Evolutionary conservation across 2,113 vertebrate species (phyloP).

Genomic region (Piprites chloris): DNA sequence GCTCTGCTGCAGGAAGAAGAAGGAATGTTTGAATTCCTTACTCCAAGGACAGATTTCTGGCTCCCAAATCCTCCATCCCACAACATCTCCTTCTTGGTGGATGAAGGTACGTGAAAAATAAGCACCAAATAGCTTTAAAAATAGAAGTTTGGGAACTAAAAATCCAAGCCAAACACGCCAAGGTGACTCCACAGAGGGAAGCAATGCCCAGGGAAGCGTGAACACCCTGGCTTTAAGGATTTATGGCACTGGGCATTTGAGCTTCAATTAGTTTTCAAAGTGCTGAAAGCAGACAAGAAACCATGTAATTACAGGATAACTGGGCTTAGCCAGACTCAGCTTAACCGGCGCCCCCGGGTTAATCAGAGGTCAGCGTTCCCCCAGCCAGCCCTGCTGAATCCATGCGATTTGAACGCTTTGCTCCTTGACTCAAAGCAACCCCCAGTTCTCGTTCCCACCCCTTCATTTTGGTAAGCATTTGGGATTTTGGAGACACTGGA

Average conservation of each 20-base stretch:
- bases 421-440: neutral
- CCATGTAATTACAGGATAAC: neutral
- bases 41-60: neutral
- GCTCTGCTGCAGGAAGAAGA: neutral
- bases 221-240: neutral
- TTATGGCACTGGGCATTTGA: neutral
- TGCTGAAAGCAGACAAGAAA: conserved; percentile 29
- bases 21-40: neutral
- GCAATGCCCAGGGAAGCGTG: neutral
- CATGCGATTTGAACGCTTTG: neutral
- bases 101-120: neutral
- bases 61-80: neutral
- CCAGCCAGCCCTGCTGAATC: neutral
- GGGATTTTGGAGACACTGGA: neutral
- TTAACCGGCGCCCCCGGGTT: neutral
- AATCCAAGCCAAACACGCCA: neutral
- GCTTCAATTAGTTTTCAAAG: neutral
- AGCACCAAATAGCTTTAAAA: neutral
- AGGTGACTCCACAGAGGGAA: neutral
- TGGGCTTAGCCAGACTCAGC: neutral
- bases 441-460: rapidly evolving
- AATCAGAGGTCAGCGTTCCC: neutral
- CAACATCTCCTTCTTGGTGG: neutral
- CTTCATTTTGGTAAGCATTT: neutral
- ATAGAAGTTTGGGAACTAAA: neutral